phyloP scores from a whole-genome alignment of 2,888 invertebrate species.

The Monochamus alternatus region DNA sequence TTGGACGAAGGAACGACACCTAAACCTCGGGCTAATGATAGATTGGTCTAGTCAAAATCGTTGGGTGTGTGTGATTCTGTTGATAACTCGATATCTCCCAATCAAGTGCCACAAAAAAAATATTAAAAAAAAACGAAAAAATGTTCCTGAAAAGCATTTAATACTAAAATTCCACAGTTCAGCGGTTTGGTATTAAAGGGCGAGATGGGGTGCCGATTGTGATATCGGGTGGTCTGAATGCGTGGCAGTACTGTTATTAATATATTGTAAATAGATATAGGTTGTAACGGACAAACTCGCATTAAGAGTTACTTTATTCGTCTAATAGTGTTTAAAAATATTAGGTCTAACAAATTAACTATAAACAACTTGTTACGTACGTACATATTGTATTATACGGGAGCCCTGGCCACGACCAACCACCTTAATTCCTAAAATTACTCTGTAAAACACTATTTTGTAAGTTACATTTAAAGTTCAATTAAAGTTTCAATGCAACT shows the following conservation, averaged over 20 bases:
- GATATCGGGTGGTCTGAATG: constrained; percentile 66
- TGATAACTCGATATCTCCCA: constrained; percentile 70
- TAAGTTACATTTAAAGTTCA: constrained; percentile 1
- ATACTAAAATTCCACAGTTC: constrained; percentile 60
- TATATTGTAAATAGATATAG: constrained; percentile 61
- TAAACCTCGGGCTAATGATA: constrained; percentile 64
- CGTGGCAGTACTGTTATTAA: constrained; percentile 54
- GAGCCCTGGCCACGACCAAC: constrained; percentile 49
- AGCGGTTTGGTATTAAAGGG: constrained; percentile 70
- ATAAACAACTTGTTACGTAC: constrained; percentile 65
- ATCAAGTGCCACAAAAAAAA: constrained; percentile 68
- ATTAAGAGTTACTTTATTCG: constrained; percentile 65
- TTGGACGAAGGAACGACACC: constrained; percentile 59
- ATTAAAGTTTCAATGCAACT: constrained; percentile 6
- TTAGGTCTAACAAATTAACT: constrained; percentile 65
- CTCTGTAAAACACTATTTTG: constrained; percentile 14
- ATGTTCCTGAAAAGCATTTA: constrained; percentile 74
- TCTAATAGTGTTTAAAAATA: constrained; percentile 63
- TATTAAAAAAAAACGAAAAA: constrained; percentile 60
- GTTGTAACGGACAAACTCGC: constrained; percentile 63
- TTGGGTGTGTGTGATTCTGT: constrained; percentile 55
- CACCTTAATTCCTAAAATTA: not conserved
- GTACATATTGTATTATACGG: constrained; percentile 56
- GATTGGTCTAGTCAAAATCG: constrained; percentile 67
- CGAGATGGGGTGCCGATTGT: constrained; percentile 67